phyloP scores from a whole-genome alignment of 2,888 invertebrate species.

The Eucera pruinosa region DNA sequence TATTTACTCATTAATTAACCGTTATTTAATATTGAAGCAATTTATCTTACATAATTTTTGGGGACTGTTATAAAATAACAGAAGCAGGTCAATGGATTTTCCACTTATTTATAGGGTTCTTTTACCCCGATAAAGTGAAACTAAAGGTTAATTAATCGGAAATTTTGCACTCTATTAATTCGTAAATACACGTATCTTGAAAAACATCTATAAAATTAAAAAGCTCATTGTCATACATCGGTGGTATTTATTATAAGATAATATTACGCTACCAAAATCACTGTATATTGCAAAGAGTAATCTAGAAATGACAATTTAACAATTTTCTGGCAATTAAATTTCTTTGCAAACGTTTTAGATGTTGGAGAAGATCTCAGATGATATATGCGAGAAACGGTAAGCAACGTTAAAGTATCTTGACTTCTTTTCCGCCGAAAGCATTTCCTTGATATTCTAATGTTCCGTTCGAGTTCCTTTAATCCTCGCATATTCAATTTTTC shows the following conservation, averaged over 20 bases:
- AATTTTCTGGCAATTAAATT: neutral
- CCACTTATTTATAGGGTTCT: neutral
- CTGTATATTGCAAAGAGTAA: no score
- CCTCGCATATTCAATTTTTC: constrained; percentile 12
- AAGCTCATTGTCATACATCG: no score
- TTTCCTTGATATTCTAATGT: constrained; percentile 1
- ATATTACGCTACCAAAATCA: no score
- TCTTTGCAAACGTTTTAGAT: neutral
- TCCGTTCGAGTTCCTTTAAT: neutral
- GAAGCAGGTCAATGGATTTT: neutral
- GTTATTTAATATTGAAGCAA: no score
- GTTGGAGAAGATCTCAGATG: neutral
- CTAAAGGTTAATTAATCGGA: neutral
- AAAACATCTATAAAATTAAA: no score
- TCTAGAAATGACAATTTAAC: no score
- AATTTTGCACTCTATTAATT: constrained; percentile 9
- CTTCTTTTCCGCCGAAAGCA: neutral
- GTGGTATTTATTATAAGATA: no score
- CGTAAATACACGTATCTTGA: neutral
- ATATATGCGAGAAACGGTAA: neutral
- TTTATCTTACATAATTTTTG: no score
- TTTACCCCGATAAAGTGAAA: neutral
- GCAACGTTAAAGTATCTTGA: neutral
- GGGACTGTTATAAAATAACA: neutral
- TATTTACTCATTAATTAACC: no score